Evolutionary conservation across 1,140 invertebrate genomes (phyloP).

Genomic region (Chionoecetes opilio): DNA sequence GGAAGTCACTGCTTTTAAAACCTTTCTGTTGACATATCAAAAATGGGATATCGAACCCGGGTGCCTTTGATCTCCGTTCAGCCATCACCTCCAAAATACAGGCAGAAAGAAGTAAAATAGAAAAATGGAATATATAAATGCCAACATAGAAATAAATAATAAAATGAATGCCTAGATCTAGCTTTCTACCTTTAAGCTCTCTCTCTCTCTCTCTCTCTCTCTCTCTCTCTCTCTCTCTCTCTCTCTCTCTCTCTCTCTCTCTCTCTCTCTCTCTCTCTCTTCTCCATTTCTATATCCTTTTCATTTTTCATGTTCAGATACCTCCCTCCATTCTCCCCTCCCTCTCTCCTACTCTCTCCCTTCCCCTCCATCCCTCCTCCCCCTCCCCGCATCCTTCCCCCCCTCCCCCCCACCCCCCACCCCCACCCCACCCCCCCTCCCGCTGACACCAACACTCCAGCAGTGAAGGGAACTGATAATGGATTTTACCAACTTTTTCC

Average conservation of each 20-base stretch:
- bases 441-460: neutral
- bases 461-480: constrained; percentile 28
- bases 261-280: neutral
- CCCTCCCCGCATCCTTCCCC: neutral
- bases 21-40: too few species aligned
- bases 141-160: too few species aligned
- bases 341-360: neutral
- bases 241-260: neutral
- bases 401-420: neutral
- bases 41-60: too few species aligned
- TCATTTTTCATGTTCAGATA: neutral
- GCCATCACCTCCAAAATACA: too few species aligned
- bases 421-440: neutral
- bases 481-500: constrained; percentile 20
- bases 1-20: too few species aligned
- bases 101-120: too few species aligned
- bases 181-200: too few species aligned
- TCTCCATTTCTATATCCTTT: neutral
- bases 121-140: too few species aligned
- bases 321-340: neutral
- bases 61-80: too few species aligned
- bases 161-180: too few species aligned
- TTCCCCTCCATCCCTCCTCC: neutral
- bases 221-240: neutral
- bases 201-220: neutral